phyloP scores from a whole-genome alignment of 35 echinoderm and acorn worm genomes.

The Strongylocentrotus purpuratus region DNA sequence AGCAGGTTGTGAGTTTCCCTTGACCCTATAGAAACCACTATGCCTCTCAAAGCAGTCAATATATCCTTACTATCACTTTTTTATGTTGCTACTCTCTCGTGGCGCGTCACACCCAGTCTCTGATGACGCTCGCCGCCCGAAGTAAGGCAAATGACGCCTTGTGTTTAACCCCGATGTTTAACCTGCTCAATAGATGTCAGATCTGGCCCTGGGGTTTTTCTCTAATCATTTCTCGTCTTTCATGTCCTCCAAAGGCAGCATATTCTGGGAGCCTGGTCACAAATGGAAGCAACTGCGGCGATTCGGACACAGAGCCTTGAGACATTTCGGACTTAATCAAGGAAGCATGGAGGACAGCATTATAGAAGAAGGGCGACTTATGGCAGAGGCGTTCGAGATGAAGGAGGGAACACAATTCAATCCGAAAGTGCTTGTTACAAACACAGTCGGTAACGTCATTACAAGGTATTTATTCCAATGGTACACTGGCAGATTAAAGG shows the following conservation, averaged over 20 bases:
- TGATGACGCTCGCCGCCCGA: no score
- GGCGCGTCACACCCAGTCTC: no score
- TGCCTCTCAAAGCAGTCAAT: no score
- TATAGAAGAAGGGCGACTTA: conserved; percentile 45
- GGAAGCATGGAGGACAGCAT: conserved; percentile 48
- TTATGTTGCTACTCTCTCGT: neutral
- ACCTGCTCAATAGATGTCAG: neutral
- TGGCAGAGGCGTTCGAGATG: neutral
- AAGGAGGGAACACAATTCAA: conserved; percentile 17
- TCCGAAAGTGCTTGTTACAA: conserved; percentile 11
- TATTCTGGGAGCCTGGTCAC: conserved; percentile 29
- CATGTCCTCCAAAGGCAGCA: neutral
- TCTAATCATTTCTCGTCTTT: no score
- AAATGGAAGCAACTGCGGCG: conserved; percentile 45
- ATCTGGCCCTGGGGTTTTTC: no score
- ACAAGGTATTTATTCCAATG: neutral
- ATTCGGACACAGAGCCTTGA: conserved; percentile 39
- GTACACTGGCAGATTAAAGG: no score
- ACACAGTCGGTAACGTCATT: conserved; percentile 63
- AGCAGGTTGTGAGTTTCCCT: no score
- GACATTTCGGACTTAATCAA: conserved; percentile 57
- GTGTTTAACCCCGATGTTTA: no score
- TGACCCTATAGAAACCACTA: no score
- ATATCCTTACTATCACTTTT: neutral
- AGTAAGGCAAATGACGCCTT: no score